Conservation (phyloP, 2,888 invertebrate species). For the Sminthurides aquaticus region DNA sequence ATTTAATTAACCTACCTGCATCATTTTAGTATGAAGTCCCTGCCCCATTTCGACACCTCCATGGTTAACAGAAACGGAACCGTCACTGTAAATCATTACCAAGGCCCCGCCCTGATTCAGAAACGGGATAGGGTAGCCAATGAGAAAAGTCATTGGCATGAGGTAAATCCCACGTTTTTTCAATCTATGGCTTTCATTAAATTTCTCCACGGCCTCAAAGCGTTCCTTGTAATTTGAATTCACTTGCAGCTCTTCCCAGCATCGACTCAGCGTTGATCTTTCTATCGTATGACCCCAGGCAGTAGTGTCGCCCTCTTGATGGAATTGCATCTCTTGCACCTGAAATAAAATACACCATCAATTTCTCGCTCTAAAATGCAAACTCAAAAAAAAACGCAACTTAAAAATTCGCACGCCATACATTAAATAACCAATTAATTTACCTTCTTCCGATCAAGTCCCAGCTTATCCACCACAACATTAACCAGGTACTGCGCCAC, state of each 20-base stretch:
- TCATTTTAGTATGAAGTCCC: conserved; percentile 52
- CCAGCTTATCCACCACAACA: neutral
- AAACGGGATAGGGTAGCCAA: conserved; percentile 43
- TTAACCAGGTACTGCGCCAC: neutral
- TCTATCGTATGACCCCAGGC: conserved; percentile 67
- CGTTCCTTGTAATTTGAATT: conserved; percentile 60
- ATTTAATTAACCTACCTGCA: conserved; percentile 46
- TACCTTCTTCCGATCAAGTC: neutral
- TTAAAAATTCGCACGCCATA: too few relatives aligned
- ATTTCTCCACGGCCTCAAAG: conserved; percentile 54
- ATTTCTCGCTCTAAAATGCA: too few relatives aligned
- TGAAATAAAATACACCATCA: too few relatives aligned
- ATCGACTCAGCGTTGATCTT: conserved; percentile 63
- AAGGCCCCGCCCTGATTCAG: conserved; percentile 49
- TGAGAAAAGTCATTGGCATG: conserved; percentile 45
- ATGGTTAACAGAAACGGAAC: conserved; percentile 50
- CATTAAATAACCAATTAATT: too few relatives aligned
- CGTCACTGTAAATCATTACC: conserved; percentile 50
- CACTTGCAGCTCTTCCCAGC: conserved; percentile 70
- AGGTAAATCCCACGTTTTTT: conserved; percentile 48
- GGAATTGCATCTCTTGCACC: conserved; percentile 64
- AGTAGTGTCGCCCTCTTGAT: conserved; percentile 66
- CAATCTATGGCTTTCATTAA: conserved; percentile 54
- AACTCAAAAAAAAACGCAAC: too few relatives aligned
- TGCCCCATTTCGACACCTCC: conserved; percentile 53